These are phyloP conservation scores for Hirundo rustica DNA, from an alignment of 2,797 vertebrate species.

Conservation along the genomic window DNA sequence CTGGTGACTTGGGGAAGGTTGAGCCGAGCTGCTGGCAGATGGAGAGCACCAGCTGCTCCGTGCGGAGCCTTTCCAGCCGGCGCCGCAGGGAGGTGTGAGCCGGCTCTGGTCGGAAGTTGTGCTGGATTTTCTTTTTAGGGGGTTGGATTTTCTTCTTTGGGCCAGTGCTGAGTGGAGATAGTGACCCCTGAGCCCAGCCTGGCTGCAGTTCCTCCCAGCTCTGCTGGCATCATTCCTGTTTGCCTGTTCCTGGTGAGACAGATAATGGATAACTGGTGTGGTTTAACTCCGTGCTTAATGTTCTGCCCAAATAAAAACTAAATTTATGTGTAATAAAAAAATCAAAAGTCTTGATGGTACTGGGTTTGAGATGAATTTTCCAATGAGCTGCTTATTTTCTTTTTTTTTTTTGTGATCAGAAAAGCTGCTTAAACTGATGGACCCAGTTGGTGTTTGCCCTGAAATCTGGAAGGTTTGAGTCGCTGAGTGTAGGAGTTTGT, in stretches of 20 bases:
- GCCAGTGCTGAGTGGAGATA: neutral
- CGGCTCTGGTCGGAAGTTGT: rapidly evolving
- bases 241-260: neutral
- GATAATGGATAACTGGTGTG: neutral
- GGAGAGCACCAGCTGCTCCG: neutral
- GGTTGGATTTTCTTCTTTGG: neutral
- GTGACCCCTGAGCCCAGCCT: neutral
- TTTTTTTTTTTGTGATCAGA: neutral
- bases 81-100: neutral
- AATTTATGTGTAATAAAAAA: neutral
- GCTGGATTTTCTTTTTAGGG: neutral
- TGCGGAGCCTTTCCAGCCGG: neutral
- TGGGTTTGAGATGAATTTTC: neutral
- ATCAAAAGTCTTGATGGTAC: rapidly evolving
- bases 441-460: neutral
- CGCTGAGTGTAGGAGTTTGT: neutral
- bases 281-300: neutral
- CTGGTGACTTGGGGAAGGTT: conserved; percentile 11
- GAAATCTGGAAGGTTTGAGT: neutral
- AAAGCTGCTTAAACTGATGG: neutral
- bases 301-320: neutral
- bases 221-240: neutral
- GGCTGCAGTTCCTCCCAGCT: neutral
- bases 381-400: neutral
- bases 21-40: neutral